These are phyloP conservation scores for Nymphalis polychloros DNA, from an alignment of 2,888 invertebrate genomes.

Conservation along the genomic window DNA sequence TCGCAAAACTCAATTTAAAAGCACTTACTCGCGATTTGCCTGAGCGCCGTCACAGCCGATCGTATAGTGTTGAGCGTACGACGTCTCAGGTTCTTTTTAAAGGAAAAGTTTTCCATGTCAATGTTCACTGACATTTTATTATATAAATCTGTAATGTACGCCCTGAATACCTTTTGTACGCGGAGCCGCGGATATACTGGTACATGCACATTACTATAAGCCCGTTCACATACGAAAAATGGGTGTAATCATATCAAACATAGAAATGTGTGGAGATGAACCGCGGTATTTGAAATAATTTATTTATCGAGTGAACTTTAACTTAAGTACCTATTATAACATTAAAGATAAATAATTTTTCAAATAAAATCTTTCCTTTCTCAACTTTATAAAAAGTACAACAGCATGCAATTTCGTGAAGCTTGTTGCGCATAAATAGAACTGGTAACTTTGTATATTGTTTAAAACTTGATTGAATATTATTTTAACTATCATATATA, in stretches of 20 bases:
- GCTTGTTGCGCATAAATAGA: too few relatives aligned
- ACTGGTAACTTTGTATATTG: too few relatives aligned
- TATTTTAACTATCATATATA: too few relatives aligned
- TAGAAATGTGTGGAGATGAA: slow-evolving; percentile 52
- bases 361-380: too few relatives aligned
- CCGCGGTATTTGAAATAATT: background rate
- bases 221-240: slow-evolving; percentile 59
- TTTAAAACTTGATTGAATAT: too few relatives aligned
- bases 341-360: background rate
- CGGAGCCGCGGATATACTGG: slow-evolving; percentile 70
- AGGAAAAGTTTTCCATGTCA: slow-evolving; percentile 72
- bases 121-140: slow-evolving; percentile 67
- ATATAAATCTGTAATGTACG: slow-evolving; percentile 41
- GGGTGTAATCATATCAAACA: slow-evolving; percentile 60
- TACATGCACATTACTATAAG: slow-evolving; percentile 73
- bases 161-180: slow-evolving; percentile 64
- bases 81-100: slow-evolving; percentile 73
- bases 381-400: too few relatives aligned
- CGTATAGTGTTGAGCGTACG: slow-evolving; percentile 74
- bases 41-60: slow-evolving; percentile 72
- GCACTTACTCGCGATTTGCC: slow-evolving; percentile 76
- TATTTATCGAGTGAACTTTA: background rate
- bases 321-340: background rate
- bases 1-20: slow-evolving; percentile 44
- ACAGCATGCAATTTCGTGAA: too few relatives aligned